A percentile compares a stretch with the other conserved stretches of the same genome.
phyloP scores from a whole-genome alignment of 2,797 vertebrate species.

The Scomberomorus guttatus region DNA sequence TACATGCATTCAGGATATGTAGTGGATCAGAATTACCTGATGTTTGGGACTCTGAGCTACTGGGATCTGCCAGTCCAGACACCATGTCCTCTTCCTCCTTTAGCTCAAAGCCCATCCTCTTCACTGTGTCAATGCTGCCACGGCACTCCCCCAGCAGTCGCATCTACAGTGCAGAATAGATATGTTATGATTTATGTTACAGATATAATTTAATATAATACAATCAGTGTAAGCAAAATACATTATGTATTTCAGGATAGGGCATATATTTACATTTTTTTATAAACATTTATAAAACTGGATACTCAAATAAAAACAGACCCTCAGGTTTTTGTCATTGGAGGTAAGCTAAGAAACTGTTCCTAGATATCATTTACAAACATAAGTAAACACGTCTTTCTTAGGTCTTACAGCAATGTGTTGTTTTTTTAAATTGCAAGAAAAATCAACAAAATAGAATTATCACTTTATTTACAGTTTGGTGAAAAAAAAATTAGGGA shows the following conservation, averaged over 20 bases:
- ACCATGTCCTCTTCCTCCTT: slow-evolving; percentile 91
- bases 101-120: slow-evolving; percentile 90
- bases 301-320: neutral
- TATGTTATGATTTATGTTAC: neutral
- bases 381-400: neutral
- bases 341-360: neutral
- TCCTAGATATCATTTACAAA: neutral
- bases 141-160: slow-evolving; percentile 93
- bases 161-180: slow-evolving; percentile 83
- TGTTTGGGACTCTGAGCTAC: slow-evolving; percentile 93
- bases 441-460: neutral
- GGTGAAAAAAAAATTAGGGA: neutral
- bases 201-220: neutral
- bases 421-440: neutral
- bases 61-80: slow-evolving; percentile 92
- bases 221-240: neutral
- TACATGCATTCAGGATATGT: no score
- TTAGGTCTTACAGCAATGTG: neutral
- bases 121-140: slow-evolving; percentile 92
- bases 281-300: neutral
- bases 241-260: neutral
- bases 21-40: slow-evolving; percentile 84
- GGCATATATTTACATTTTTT: neutral
- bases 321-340: neutral
- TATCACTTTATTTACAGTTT: neutral